Conservation (phyloP, 2,113 vertebrate genomes). For the Phrynocephalus versicolor region DNA sequence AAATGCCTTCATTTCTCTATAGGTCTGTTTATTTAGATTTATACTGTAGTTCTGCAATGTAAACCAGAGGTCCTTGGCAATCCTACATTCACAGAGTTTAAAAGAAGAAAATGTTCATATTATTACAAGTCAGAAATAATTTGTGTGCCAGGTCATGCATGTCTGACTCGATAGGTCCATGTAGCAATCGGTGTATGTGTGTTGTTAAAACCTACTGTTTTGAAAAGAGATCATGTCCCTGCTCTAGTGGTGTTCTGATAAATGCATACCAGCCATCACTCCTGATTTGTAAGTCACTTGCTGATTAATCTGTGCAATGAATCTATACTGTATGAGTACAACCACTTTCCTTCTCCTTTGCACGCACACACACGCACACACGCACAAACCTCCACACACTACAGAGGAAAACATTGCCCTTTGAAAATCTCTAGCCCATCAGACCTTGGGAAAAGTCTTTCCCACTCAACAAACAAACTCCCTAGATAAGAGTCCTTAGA, state of each 20-base stretch:
- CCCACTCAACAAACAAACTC: not conserved
- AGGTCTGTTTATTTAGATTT: conserved; percentile 13
- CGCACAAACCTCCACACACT: not conserved
- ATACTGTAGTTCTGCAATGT: not conserved
- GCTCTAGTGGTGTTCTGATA: not conserved
- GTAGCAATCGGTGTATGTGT: not conserved
- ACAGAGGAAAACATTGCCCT: not conserved
- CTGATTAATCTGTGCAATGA: not conserved
- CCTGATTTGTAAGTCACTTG: not conserved
- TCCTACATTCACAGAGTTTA: not conserved
- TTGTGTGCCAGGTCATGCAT: not conserved
- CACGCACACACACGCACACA: not conserved
- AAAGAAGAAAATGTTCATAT: not conserved
- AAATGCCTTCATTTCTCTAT: not conserved
- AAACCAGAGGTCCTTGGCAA: not conserved
- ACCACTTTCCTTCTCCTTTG: not conserved
- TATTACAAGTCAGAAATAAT: not conserved
- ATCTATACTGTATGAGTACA: not conserved
- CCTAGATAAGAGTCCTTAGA: not conserved
- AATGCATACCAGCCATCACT: not conserved
- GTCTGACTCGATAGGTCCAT: not conserved
- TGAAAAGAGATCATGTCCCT: not conserved
- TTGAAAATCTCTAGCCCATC: not conserved
- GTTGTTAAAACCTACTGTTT: not conserved
- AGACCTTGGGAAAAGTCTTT: not conserved